Percentiles rank a stretch among this genome's conserved stretches.
Conservation (phyloP, 2,888 invertebrate species). For the Cephalotes varians region DNA sequence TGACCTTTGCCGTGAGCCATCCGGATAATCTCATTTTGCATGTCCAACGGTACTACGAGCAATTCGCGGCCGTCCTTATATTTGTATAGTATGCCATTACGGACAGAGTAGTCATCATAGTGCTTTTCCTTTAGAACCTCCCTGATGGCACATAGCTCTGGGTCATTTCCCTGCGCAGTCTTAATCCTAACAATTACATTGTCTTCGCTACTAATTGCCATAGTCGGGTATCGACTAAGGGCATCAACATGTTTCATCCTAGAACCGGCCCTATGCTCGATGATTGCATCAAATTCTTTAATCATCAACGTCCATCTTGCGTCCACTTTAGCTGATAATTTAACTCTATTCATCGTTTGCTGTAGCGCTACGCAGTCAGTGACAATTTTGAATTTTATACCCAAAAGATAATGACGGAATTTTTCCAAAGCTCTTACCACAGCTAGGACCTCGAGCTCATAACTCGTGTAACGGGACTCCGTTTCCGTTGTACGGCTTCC, state of each 20-base stretch:
- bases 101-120: neutral
- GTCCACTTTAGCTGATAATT: constrained; percentile 40
- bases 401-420: neutral
- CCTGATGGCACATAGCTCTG: neutral
- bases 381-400: constrained; percentile 17
- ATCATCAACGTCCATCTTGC: constrained; percentile 52
- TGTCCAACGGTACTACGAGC: neutral
- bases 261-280: constrained; percentile 44
- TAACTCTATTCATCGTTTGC: constrained; percentile 50
- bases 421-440: constrained; percentile 20
- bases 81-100: neutral
- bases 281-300: constrained; percentile 44
- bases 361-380: constrained; percentile 23
- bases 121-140: neutral
- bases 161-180: neutral
- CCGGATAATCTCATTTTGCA: constrained; percentile 16
- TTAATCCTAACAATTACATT: neutral
- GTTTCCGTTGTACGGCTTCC: neutral
- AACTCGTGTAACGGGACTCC: constrained; percentile 14
- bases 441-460: constrained; percentile 18
- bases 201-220: neutral
- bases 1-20: constrained; percentile 44
- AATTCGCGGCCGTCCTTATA: neutral
- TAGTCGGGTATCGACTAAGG: constrained; percentile 33
- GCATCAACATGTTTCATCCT: constrained; percentile 61